These are phyloP conservation scores for Sciurus niger DNA, from an alignment of 2,113 vertebrate species.

Conservation along the genomic window DNA sequence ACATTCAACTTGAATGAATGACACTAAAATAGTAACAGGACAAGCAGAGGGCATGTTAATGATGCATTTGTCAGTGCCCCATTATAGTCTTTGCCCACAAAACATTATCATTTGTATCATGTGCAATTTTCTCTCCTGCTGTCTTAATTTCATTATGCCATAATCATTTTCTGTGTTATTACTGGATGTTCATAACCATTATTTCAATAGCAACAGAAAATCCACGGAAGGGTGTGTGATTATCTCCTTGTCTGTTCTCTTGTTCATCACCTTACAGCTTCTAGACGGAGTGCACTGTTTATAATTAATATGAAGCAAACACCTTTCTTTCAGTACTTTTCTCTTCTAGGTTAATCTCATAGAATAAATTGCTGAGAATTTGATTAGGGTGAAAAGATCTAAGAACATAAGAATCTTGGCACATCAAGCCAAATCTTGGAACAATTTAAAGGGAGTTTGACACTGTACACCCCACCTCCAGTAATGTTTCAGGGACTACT, in stretches of 20 bases:
- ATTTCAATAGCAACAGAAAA: not conserved
- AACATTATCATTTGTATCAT: not conserved
- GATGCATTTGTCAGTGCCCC: not conserved
- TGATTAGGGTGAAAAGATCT: not conserved
- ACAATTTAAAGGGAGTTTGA: not conserved
- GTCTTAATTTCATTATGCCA: not conserved
- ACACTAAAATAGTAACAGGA: not conserved
- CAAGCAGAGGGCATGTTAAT: too few relatives aligned
- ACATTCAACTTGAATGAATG: not conserved
- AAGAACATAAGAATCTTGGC: not conserved
- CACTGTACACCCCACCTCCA: rapidly evolving
- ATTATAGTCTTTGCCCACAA: not conserved
- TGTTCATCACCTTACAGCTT: not conserved
- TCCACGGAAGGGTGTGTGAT: not conserved
- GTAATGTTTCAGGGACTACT: not conserved
- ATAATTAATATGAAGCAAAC: not conserved
- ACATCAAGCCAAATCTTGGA: not conserved
- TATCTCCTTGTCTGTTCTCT: rapidly evolving
- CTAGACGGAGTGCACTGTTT: not conserved
- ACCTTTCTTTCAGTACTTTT: not conserved
- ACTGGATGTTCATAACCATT: not conserved
- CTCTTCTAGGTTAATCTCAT: not conserved
- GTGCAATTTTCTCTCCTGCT: not conserved
- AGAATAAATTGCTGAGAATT: not conserved
- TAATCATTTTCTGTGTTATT: not conserved